Evolutionary conservation across 2,113 vertebrate species (phyloP).

Genomic region (Gasterosteus aculeatus): DNA sequence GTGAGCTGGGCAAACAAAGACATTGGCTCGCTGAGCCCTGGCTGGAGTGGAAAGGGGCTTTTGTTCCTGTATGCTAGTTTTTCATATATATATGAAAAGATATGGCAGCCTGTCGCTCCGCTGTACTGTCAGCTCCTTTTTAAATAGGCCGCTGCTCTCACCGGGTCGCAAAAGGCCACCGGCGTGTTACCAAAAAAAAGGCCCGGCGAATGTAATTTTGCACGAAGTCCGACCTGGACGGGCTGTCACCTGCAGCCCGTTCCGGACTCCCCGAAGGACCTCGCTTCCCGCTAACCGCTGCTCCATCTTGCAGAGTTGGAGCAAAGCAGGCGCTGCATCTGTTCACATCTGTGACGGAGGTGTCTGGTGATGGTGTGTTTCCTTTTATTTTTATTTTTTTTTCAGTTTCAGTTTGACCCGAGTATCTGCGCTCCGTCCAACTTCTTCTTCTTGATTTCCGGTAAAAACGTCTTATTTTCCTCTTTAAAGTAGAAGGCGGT

Average conservation of each 20-base stretch:
- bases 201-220: background rate
- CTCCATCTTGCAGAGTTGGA: slow-evolving; percentile 10
- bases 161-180: slow-evolving; percentile 43
- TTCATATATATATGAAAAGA: no score
- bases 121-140: slow-evolving; percentile 20
- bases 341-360: background rate
- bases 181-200: slow-evolving; percentile 28
- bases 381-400: background rate
- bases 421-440: background rate
- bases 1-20: slow-evolving; percentile 46
- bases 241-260: slow-evolving; percentile 42
- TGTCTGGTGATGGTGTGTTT: background rate
- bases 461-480: background rate
- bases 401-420: background rate
- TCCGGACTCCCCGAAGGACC: slow-evolving; percentile 55
- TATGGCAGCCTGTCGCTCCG: no score
- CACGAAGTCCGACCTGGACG: background rate
- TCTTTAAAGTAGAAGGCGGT: background rate
- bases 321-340: no score
- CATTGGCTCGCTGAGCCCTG: slow-evolving; percentile 40
- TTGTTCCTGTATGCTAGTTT: background rate
- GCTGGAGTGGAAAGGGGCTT: slow-evolving; percentile 21
- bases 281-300: slow-evolving; percentile 21
- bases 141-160: slow-evolving; percentile 40
- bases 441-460: background rate